Evolutionary conservation across 2,113 vertebrate species (phyloP), one percentile per base, ranked within the genome.

Genomic region (Scolopax mira): DNA sequence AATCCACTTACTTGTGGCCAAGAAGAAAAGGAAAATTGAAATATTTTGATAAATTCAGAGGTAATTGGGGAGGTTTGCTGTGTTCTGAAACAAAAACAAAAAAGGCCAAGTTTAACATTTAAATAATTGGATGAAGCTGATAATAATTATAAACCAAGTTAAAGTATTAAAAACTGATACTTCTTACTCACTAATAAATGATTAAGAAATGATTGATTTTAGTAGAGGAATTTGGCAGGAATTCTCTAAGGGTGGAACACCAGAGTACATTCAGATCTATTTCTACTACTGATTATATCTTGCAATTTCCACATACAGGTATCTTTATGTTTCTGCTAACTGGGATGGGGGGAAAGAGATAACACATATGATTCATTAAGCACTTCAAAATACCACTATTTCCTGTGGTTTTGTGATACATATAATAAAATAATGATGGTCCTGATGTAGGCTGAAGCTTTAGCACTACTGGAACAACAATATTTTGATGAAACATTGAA

Each of bases 261-360:
- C 7, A 82, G 27, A 55, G 19, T 72, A 65, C 9, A 66, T 57
- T 61, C 30, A 87, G 52, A n/a, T 75, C 49, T 85, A 28, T 48
- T 89, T 84, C 35, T 80, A 22, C 18, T 79, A 41, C 15, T 24
- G 31, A 80, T 28, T 28, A 5, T 25, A 58, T 33, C 28, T 70
- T 79, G 51, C 7, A 55, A 11, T 77, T 86, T 85, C 10, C 10
- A 21, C n/a, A 44, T 55, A 42, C 2, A 65, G 6, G 9, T 88
- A 42, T 33, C 8, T 54, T 82, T 85, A 72, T 15, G 11, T 69
- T 89, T 87, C 13, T 69, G 16, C 55, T 82, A 85, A 79, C 27
- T 52, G 17, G 0, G 25, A 14, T 6, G 4, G 21, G 23, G 0
- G 8, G 3, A 23, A 41, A 52, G 13, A 57, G 18, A 30, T 57